These are phyloP conservation scores for Lissocephala sabroskyi DNA, from an alignment of 2,888 invertebrate genomes.

Conservation along the genomic window DNA sequence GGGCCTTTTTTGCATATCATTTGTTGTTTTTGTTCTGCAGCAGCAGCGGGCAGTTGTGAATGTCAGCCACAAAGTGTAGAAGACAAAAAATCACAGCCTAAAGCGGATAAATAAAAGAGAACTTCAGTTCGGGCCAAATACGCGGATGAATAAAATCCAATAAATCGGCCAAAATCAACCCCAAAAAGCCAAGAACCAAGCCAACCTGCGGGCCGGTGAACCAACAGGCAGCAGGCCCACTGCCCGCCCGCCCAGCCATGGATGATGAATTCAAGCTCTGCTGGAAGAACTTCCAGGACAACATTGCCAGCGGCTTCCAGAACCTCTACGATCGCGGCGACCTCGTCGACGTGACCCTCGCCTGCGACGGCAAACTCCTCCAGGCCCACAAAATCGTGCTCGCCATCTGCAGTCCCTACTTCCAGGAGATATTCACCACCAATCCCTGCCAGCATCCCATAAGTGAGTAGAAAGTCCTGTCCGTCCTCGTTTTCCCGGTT, in stretches of 20 bases:
- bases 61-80: slow-evolving; percentile 51
- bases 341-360: slow-evolving; percentile 74
- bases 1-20: slow-evolving; percentile 33
- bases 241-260: slow-evolving; percentile 44
- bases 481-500: not conserved
- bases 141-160: too few species aligned
- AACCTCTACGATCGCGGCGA: slow-evolving; percentile 73
- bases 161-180: slow-evolving; percentile 7
- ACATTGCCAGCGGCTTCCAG: slow-evolving; percentile 72
- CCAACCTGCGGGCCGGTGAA: not conserved
- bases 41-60: slow-evolving; percentile 56
- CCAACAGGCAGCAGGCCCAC: not conserved
- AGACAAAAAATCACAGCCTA: slow-evolving; percentile 44
- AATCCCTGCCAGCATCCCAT: slow-evolving; percentile 73
- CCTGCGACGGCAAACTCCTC: slow-evolving; percentile 74
- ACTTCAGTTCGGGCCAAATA: too few species aligned
- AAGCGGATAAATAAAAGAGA: slow-evolving; percentile 62
- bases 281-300: slow-evolving; percentile 73
- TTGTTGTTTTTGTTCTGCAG: slow-evolving; percentile 47
- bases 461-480: slow-evolving; percentile 65
- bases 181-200: not conserved
- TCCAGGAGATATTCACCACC: slow-evolving; percentile 73
- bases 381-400: slow-evolving; percentile 74
- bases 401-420: slow-evolving; percentile 75
- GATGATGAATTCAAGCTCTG: slow-evolving; percentile 73